Evolutionary conservation across 2,797 vertebrate genomes (phyloP).

Genomic region (Arctocebus calabarensis): DNA sequence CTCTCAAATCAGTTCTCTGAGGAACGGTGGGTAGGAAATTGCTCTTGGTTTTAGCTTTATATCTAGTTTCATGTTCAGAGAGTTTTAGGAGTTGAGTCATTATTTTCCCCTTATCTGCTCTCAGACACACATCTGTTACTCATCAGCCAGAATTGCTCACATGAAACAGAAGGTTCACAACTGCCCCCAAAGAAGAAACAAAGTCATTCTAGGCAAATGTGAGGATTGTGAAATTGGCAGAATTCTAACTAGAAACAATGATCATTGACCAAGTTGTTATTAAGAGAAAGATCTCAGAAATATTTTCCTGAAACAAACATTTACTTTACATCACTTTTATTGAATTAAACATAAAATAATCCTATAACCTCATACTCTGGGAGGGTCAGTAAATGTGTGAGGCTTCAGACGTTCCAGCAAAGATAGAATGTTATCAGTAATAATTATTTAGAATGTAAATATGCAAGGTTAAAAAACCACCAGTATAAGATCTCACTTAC

Average conservation of each 20-base stretch:
- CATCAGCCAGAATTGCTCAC: constrained; percentile 36
- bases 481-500: not conserved
- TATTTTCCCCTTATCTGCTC: constrained; percentile 16
- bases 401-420: not conserved
- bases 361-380: not conserved
- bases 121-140: constrained; percentile 52
- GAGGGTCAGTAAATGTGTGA: not conserved
- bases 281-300: not conserved
- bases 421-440: not conserved
- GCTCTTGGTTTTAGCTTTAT: constrained; percentile 50
- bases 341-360: constrained; percentile 24
- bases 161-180: not conserved
- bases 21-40: constrained; percentile 30
- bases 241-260: constrained; percentile 14
- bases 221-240: not conserved
- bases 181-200: not conserved
- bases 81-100: constrained; percentile 49
- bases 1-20: constrained; percentile 34
- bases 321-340: not conserved
- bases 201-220: not conserved
- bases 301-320: not conserved
- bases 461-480: not conserved
- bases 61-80: constrained; percentile 27
- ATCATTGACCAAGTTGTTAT: not conserved
- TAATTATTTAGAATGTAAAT: not conserved